These are phyloP conservation scores for Melanerpes aurifrons DNA, from an alignment of 2,113 vertebrate species.

Conservation along the genomic window DNA sequence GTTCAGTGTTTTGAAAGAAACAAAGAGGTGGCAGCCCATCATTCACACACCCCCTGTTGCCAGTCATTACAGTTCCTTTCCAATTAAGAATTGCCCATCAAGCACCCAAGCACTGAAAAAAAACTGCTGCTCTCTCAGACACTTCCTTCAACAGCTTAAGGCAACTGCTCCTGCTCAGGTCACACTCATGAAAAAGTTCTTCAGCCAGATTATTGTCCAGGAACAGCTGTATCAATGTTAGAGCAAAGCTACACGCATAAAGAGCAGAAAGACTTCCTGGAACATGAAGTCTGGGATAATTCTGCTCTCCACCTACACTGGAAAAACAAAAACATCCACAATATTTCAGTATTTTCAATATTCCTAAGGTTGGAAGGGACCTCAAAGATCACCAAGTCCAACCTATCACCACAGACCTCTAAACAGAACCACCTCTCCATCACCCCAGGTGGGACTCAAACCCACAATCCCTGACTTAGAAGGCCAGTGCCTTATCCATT, in stretches of 20 bases:
- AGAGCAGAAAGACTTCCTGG: background rate
- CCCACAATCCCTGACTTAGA: too few relatives aligned
- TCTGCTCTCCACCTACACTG: background rate
- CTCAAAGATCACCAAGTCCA: too few relatives aligned
- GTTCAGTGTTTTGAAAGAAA: background rate
- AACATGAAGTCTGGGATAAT: background rate
- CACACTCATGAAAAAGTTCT: background rate
- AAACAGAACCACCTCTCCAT: too few relatives aligned
- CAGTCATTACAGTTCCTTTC: background rate
- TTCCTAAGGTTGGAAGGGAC: too few relatives aligned
- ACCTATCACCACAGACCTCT: too few relatives aligned
- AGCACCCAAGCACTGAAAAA: background rate
- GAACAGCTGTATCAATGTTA: background rate
- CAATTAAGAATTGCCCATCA: background rate
- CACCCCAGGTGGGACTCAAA: too few relatives aligned
- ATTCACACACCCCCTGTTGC: background rate
- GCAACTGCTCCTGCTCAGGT: background rate
- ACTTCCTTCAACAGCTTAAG: slow-evolving; percentile 1
- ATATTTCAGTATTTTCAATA: too few relatives aligned
- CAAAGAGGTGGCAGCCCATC: background rate
- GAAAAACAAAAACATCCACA: background rate
- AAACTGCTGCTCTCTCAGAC: background rate
- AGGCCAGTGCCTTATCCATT: too few relatives aligned
- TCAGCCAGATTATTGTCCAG: background rate
- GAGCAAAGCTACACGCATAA: background rate